Conservation (phyloP, 2,113 vertebrate genomes). For the Excalfactoria chinensis region DNA sequence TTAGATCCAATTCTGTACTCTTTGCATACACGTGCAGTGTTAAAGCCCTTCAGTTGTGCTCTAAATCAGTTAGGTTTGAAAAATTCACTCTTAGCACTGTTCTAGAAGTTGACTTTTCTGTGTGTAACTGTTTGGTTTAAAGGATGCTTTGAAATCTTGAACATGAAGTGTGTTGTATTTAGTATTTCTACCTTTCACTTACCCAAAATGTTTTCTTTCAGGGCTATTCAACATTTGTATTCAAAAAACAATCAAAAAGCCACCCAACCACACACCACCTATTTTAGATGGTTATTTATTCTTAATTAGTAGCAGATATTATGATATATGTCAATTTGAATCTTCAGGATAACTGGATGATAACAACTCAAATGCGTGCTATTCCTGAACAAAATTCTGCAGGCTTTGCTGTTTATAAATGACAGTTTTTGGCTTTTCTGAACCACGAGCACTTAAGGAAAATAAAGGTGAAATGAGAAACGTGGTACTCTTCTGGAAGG, state of each 20-base stretch:
- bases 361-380: neutral
- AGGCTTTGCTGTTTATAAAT: neutral
- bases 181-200: neutral
- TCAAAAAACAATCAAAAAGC: neutral
- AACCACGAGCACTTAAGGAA: neutral
- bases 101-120: neutral
- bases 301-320: neutral
- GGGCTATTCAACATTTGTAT: neutral
- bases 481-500: too few relatives aligned
- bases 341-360: neutral
- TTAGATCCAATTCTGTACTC: neutral
- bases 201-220: neutral
- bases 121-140: neutral
- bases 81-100: neutral
- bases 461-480: neutral
- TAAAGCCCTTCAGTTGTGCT: neutral
- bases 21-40: neutral
- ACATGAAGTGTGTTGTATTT: neutral
- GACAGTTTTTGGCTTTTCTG: neutral
- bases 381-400: neutral
- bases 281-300: neutral
- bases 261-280: neutral
- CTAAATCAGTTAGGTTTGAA: conserved; percentile 8
- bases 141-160: neutral
- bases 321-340: neutral